A percentile compares a stretch with the other conserved stretches of the same genome.
phyloP scores from a whole-genome alignment of 1,140 invertebrate species.

The Xylocopa sonorina region DNA sequence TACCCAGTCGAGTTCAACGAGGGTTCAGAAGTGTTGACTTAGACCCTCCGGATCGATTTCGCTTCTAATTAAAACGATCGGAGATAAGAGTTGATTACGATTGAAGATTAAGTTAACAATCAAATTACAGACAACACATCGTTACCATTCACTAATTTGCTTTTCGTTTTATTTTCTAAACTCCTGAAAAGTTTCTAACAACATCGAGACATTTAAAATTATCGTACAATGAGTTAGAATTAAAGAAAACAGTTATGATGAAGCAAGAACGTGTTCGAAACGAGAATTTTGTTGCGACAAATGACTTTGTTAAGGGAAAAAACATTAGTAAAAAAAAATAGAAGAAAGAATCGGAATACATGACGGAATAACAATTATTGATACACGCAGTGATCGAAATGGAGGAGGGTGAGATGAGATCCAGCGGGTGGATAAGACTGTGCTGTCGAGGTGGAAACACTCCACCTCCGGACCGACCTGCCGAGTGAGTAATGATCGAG shows the following conservation, averaged over 20 bases:
- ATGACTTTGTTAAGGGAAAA: not conserved
- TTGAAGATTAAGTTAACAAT: not conserved
- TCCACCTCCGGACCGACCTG: constrained; percentile 67
- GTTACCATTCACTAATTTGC: not conserved
- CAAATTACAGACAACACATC: not conserved
- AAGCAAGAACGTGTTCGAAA: too few species aligned
- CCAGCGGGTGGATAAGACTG: constrained; percentile 68
- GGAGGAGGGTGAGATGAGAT: constrained; percentile 66
- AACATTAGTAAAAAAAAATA: not conserved
- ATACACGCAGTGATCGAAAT: constrained; percentile 68
- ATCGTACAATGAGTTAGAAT: too few species aligned
- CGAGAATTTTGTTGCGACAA: too few species aligned
- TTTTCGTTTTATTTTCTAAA: not conserved
- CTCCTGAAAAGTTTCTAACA: too few species aligned
- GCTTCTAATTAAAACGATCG: not conserved
- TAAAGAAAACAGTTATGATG: too few species aligned
- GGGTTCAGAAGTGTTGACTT: not conserved
- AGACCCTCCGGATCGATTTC: constrained; percentile 13
- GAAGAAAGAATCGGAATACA: not conserved
- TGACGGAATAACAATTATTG: constrained; percentile 10
- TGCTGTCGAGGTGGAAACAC: constrained; percentile 69
- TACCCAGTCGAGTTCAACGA: not conserved
- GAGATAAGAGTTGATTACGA: too few species aligned
- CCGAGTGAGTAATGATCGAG: constrained; percentile 72
- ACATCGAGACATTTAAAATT: too few species aligned